Evolutionary conservation across 1,140 invertebrate genomes (phyloP).

Genomic region (Apis dorsata): DNA sequence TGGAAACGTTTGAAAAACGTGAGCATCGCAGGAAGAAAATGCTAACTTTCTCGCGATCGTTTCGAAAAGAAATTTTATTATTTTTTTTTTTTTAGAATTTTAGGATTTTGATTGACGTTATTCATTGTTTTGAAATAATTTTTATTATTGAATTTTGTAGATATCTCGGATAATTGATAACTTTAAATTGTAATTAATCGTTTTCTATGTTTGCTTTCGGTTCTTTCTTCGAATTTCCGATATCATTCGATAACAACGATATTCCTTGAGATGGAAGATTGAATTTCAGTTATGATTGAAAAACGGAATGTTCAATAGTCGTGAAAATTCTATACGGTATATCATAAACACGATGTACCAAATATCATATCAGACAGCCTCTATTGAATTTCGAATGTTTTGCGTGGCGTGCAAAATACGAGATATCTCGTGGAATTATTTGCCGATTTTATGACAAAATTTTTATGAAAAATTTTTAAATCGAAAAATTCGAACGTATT

Average conservation of each 20-base stretch:
- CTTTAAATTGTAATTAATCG: no score
- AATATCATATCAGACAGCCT: not conserved
- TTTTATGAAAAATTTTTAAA: not conserved
- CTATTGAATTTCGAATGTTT: not conserved
- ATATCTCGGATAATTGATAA: no score
- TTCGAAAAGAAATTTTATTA: no score
- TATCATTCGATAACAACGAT: not conserved
- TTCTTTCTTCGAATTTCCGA: not conserved
- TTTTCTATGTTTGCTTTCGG: not conserved
- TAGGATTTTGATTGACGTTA: no score
- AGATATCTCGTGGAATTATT: not conserved
- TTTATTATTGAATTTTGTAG: no score
- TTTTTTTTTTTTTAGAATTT: no score
- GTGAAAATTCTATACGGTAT: not conserved
- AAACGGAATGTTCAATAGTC: not conserved
- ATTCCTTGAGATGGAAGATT: not conserved
- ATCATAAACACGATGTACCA: not conserved
- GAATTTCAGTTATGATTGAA: not conserved
- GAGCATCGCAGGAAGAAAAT: not conserved
- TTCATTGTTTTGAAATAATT: no score
- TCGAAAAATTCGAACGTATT: not conserved
- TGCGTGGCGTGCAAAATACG: not conserved
- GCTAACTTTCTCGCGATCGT: no score
- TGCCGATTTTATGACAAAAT: not conserved
- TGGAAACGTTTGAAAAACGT: constrained; percentile 7